phyloP scores from a whole-genome alignment of 2,797 vertebrate genomes.

The Rhinichthys osculus region DNA sequence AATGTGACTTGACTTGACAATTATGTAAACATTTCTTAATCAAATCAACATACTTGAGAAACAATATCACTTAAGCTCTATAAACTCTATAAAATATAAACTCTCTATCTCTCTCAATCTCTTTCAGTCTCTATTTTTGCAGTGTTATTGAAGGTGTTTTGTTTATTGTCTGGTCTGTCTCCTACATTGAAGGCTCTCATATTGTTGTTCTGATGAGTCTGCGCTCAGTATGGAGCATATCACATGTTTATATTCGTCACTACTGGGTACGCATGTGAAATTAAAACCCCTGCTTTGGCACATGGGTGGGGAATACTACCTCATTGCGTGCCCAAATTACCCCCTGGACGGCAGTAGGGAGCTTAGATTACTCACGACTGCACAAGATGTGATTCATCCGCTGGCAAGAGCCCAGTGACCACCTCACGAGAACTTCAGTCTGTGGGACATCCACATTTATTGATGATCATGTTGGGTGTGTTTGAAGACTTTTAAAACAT shows the following conservation, averaged over 20 bases:
- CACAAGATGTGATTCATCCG: slow-evolving; percentile 37
- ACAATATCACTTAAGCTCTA: neutral
- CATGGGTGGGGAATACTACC: slow-evolving; percentile 26
- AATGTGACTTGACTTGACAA: too few relatives aligned
- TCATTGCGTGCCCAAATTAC: slow-evolving; percentile 33
- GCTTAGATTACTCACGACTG: slow-evolving; percentile 38
- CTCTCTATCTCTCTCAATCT: too few relatives aligned
- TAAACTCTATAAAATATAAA: too few relatives aligned
- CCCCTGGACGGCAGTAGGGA: slow-evolving; percentile 7
- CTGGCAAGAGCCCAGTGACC: slow-evolving; percentile 20
- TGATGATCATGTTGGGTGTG: slow-evolving; percentile 1
- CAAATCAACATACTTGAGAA: neutral
- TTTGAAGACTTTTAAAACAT: slow-evolving; percentile 16
- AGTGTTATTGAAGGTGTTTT: too few relatives aligned
- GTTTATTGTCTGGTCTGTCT: neutral
- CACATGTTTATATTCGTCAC: slow-evolving; percentile 35
- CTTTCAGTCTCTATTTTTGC: too few relatives aligned
- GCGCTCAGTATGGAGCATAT: slow-evolving; percentile 17
- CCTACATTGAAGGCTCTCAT: neutral
- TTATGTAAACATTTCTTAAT: neutral
- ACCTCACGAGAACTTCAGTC: neutral
- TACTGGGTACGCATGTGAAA: slow-evolving; percentile 49
- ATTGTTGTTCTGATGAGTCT: neutral
- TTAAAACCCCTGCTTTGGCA: slow-evolving; percentile 47
- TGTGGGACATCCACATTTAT: slow-evolving; percentile 8